phyloP scores from a whole-genome alignment of 2,797 vertebrate species.

The Paguma larvata region DNA sequence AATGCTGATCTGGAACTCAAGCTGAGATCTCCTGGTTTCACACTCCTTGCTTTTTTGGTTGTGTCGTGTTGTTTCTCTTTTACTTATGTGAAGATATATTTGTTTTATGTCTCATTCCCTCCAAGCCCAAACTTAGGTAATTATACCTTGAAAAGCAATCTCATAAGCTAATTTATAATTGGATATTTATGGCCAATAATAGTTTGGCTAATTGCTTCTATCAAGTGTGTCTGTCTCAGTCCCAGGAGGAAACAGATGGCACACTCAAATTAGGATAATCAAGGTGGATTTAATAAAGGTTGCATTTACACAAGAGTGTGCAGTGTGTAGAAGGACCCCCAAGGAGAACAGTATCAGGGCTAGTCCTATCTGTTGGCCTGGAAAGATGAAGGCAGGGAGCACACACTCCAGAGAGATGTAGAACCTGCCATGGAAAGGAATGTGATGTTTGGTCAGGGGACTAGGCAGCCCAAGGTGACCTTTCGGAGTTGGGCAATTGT shows the following conservation, averaged over 20 bases:
- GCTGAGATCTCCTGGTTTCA: background rate
- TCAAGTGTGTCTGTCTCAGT: slow-evolving; percentile 24
- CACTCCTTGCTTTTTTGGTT: background rate
- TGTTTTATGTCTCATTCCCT: background rate
- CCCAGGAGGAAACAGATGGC: slow-evolving; percentile 49
- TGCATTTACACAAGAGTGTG: background rate
- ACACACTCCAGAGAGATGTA: background rate
- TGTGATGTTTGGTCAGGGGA: background rate
- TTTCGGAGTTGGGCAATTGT: background rate
- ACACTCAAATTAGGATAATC: slow-evolving; percentile 29
- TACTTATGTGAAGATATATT: background rate
- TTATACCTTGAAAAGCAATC: slow-evolving; percentile 46
- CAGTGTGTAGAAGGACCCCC: background rate
- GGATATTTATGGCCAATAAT: slow-evolving; percentile 27
- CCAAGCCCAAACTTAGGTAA: background rate
- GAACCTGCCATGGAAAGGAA: background rate
- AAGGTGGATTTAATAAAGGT: background rate
- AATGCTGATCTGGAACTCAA: background rate
- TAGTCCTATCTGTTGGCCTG: background rate
- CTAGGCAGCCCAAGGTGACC: background rate
- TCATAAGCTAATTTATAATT: slow-evolving; percentile 46
- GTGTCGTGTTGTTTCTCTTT: background rate
- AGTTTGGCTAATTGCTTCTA: slow-evolving; percentile 30
- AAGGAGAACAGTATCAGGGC: background rate
- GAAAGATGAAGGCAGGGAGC: background rate